Evolutionary conservation across 1,140 invertebrate species (phyloP), one percentile per base, ranked within the genome.

Genomic region (Gonioctena quinquepunctata): DNA sequence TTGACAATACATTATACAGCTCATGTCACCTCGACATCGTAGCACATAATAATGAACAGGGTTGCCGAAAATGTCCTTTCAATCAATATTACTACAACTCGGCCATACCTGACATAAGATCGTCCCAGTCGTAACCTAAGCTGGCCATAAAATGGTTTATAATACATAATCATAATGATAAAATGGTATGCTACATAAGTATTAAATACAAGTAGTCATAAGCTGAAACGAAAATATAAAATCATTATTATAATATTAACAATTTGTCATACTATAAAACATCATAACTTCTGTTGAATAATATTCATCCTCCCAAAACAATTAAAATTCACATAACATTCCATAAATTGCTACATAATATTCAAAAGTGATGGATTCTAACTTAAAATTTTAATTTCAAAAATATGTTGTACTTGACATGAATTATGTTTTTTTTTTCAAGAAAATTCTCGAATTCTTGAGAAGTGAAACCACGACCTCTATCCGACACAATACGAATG

Each of bases 381-480:
- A 33, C 13, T 28, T 19, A 18, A 18, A 63, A 42, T 11, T 21
- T 25, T 60, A 42, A 48, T 63, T 6, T 33, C 18, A 48, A 25
- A 13, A 2, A n/a, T 60, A 19, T 2, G 3, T 42, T 8, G 48
- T 19, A 27, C 13, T 18, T 42, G 27, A 22, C 4, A 42, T 4
- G 48, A 5, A 49, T 2, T 11, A 8, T 13, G 25, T 26, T 25
- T 6, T 42, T 63, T 21, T 63, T 6, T 1, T 27, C 18, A 18
- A 69, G 63, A 69, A 69, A 77, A 16, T 60, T 33, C 49, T 56
- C 7, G 61, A 74, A 76, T 42, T 59, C 64, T 19, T 22, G 62
- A 0, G 72, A 72, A n/a, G 75, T 69, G 67, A 76, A 74, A 25
- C 19, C 11, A 19, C 66, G 23, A 11, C 75, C 75, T 65, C 68